Conservation (phyloP, 2,888 invertebrate genomes). For the Volucella inanis region DNA sequence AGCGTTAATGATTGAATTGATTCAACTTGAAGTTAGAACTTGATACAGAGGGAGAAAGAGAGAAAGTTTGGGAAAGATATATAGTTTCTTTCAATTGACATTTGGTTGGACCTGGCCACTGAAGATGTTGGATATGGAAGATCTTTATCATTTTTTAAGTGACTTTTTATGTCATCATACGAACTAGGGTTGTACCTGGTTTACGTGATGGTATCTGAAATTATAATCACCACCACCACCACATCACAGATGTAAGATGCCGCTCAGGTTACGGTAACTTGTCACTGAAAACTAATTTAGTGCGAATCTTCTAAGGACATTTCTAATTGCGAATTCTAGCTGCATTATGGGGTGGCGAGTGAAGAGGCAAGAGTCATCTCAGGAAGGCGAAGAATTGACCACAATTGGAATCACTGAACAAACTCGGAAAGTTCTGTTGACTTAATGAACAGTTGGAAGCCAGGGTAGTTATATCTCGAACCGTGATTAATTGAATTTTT, state of each 20-base stretch:
- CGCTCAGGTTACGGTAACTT: slow-evolving; percentile 42
- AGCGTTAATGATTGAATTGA: slow-evolving; percentile 64
- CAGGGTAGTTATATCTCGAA: slow-evolving; percentile 62
- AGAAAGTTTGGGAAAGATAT: too few species aligned
- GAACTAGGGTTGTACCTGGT: slow-evolving; percentile 14
- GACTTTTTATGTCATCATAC: slow-evolving; percentile 66
- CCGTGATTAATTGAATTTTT: slow-evolving; percentile 55
- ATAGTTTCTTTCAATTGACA: slow-evolving; percentile 34
- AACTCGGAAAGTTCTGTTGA: slow-evolving; percentile 67
- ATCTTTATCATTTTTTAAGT: slow-evolving; percentile 67
- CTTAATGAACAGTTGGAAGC: slow-evolving; percentile 69
- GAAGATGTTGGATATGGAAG: neutral
- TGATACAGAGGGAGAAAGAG: neutral
- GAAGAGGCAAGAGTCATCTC: slow-evolving; percentile 41
- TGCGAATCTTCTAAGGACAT: slow-evolving; percentile 55
- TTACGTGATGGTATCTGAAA: slow-evolving; percentile 36
- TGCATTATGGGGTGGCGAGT: slow-evolving; percentile 44
- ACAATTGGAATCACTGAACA: slow-evolving; percentile 51
- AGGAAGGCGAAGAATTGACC: slow-evolving; percentile 7
- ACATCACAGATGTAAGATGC: neutral
- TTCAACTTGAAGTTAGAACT: slow-evolving; percentile 31
- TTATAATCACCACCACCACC: slow-evolving; percentile 51
- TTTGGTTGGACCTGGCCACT: slow-evolving; percentile 20
- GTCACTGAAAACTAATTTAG: slow-evolving; percentile 68
- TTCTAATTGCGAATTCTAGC: slow-evolving; percentile 70